A percentile compares a stretch with the other conserved stretches of the same genome.
phyloP scores from a whole-genome alignment of 92 coral and sea anemone genomes.

The Porites divaricata region DNA sequence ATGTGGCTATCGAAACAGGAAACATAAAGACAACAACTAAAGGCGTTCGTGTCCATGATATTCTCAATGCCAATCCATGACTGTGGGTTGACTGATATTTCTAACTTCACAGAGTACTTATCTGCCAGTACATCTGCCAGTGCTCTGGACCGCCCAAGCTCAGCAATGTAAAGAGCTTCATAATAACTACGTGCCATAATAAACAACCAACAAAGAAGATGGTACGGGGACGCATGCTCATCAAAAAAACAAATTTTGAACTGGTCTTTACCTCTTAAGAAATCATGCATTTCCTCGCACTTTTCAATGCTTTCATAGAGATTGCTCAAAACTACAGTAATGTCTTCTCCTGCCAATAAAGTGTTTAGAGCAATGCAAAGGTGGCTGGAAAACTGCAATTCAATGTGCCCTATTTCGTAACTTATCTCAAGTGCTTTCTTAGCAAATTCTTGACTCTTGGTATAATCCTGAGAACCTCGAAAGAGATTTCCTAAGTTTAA shows the following conservation, averaged over 20 bases:
- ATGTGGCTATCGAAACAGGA: neutral
- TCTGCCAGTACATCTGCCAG: neutral
- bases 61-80: neutral
- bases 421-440: neutral
- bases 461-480: neutral
- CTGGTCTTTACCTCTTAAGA: neutral
- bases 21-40: neutral
- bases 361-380: neutral
- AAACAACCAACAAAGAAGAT: neutral
- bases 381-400: neutral
- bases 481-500: neutral
- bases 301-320: neutral
- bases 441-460: neutral
- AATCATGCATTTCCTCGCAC: neutral
- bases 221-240: neutral
- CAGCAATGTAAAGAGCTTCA: neutral
- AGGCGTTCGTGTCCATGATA: neutral
- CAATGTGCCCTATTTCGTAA: neutral
- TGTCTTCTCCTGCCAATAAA: neutral
- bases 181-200: neutral
- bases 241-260: neutral
- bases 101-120: neutral
- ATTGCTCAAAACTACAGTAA: neutral
- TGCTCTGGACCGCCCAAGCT: neutral
- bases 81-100: neutral